Percentiles rank a stretch among this genome's conserved stretches.
phyloP scores from a whole-genome alignment of 2,113 vertebrate genomes.

The Promerops cafer region DNA sequence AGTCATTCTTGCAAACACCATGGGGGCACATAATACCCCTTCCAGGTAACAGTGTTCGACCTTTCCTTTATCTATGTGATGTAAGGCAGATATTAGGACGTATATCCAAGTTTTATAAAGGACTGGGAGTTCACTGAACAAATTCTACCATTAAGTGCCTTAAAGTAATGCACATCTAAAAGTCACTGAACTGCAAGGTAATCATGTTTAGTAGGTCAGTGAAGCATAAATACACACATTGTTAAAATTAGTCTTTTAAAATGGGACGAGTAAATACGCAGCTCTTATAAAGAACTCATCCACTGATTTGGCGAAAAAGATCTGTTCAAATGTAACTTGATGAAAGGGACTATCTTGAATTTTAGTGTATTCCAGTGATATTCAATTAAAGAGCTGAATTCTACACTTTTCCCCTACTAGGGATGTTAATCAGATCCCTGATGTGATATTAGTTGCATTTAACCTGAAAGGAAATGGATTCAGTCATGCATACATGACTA shows the following conservation, averaged over 20 bases:
- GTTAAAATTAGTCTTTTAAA: slow-evolving; percentile 22
- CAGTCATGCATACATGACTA: slow-evolving; percentile 8
- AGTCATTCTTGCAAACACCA: neutral
- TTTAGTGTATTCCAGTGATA: neutral
- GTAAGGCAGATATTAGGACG: neutral
- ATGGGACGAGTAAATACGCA: neutral
- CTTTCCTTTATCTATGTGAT: neutral
- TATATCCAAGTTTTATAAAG: slow-evolving; percentile 5
- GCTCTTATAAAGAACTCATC: neutral
- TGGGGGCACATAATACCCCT: neutral
- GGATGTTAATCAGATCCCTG: neutral
- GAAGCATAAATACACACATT: slow-evolving; percentile 9
- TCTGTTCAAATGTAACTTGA: neutral
- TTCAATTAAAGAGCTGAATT: neutral
- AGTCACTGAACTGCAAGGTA: slow-evolving; percentile 17
- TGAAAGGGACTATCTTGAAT: neutral
- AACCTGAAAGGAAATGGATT: slow-evolving; percentile 27
- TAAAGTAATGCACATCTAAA: neutral
- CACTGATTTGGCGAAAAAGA: neutral
- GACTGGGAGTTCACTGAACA: neutral
- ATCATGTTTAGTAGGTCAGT: slow-evolving; percentile 13
- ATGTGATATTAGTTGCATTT: neutral
- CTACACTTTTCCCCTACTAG: neutral
- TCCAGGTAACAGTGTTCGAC: neutral
- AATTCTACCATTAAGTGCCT: neutral